Conservation (phyloP, 1,140 invertebrate genomes). For the Lamellibrachia luymesi region DNA sequence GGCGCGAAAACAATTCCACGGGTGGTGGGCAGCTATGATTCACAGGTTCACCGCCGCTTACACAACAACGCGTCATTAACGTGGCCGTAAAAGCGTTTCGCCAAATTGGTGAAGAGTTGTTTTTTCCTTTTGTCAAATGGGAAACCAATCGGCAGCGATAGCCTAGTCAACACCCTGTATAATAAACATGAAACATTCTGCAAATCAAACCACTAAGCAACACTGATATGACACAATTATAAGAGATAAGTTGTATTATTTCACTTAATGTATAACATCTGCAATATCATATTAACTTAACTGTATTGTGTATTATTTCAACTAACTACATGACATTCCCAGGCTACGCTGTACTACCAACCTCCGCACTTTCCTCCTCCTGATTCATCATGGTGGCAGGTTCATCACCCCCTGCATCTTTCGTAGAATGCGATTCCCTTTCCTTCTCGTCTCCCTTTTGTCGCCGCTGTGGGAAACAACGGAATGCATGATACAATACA, state of each 20-base stretch:
- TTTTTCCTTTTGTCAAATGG: too few relatives aligned
- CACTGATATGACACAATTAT: neutral
- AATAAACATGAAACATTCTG: neutral
- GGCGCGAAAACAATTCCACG: too few relatives aligned
- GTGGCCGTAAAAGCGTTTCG: too few relatives aligned
- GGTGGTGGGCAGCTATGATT: too few relatives aligned
- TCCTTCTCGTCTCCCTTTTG: neutral
- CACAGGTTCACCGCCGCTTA: too few relatives aligned
- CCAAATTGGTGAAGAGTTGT: too few relatives aligned
- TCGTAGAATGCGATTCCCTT: neutral
- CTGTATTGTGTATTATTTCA: neutral
- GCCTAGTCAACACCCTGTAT: neutral
- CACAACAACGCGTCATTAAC: too few relatives aligned
- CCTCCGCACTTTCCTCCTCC: neutral
- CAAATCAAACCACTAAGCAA: neutral
- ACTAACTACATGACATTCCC: neutral
- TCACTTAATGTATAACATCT: neutral
- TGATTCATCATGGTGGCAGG: neutral
- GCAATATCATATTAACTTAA: neutral
- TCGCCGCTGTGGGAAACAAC: neutral
- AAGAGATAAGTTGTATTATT: neutral
- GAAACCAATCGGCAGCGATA: neutral
- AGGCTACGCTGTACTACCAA: neutral
- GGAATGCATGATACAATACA: neutral
- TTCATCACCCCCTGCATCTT: neutral